Evolutionary conservation across 2,888 invertebrate genomes (phyloP).

Genomic region (Synanthedon tipuliformis): DNA sequence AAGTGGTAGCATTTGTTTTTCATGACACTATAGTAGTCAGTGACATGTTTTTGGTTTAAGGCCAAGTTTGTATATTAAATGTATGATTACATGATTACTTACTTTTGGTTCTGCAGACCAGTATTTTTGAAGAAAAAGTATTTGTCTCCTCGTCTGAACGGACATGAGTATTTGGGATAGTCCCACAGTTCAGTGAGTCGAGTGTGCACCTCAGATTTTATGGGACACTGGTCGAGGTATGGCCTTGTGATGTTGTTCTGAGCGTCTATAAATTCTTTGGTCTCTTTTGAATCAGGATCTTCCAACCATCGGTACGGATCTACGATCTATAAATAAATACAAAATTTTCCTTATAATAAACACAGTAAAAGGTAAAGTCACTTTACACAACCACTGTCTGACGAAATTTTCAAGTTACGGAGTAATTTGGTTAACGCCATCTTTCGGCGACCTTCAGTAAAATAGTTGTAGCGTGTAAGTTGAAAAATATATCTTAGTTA

Average conservation of each 20-base stretch:
- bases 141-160: constrained; percentile 81
- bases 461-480: too few relatives aligned
- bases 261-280: constrained; percentile 88
- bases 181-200: constrained; percentile 93
- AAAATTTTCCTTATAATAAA: too few relatives aligned
- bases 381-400: background rate
- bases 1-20: too few relatives aligned
- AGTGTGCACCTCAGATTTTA: constrained; percentile 78
- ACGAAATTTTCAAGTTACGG: background rate
- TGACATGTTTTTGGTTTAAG: too few relatives aligned
- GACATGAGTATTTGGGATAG: constrained; percentile 94
- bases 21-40: too few relatives aligned
- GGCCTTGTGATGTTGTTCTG: constrained; percentile 91
- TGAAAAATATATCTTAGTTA: too few relatives aligned
- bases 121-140: constrained; percentile 95
- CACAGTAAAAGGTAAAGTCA: background rate
- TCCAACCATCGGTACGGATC: constrained; percentile 98
- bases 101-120: constrained; percentile 97
- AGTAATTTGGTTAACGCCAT: too few relatives aligned
- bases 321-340: constrained; percentile 67
- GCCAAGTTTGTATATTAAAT: too few relatives aligned
- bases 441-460: too few relatives aligned
- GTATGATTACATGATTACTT: constrained; percentile 16
- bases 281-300: constrained; percentile 93
- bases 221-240: constrained; percentile 82